phyloP scores from a whole-genome alignment of 2,888 invertebrate genomes.

The Altica lythri region DNA sequence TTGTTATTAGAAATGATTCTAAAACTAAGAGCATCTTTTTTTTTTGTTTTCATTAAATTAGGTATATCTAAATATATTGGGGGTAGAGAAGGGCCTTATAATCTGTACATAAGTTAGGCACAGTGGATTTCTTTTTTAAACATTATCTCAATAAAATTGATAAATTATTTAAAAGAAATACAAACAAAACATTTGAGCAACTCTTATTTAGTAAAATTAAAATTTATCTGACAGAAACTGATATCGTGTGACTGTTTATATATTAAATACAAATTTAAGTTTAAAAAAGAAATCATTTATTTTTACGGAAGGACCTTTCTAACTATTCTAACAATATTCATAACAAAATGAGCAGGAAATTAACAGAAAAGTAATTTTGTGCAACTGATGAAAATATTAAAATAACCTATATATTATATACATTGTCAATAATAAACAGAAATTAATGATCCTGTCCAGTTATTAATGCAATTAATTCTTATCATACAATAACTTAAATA shows the following conservation, averaged over 20 bases:
- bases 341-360: slow-evolving; percentile 13
- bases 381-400: not conserved
- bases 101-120: slow-evolving; percentile 25
- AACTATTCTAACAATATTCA: slow-evolving; percentile 9
- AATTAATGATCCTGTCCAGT: not conserved
- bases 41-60: slow-evolving; percentile 28
- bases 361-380: not conserved
- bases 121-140: slow-evolving; percentile 25
- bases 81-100: slow-evolving; percentile 26
- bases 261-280: not conserved
- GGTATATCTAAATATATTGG: slow-evolving; percentile 29
- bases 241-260: not conserved
- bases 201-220: not conserved
- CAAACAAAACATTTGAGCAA: not conserved
- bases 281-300: slow-evolving; percentile 17
- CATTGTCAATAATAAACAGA: not conserved
- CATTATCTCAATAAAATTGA: no score
- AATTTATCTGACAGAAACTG: no score
- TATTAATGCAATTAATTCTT: slow-evolving; percentile 5
- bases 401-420: slow-evolving; percentile 2
- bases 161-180: not conserved
- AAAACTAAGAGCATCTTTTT: slow-evolving; percentile 38
- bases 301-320: slow-evolving; percentile 8
- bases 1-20: slow-evolving; percentile 38
- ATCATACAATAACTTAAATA: slow-evolving; percentile 23